Evolutionary conservation across 2,113 vertebrate species (phyloP).

Genomic region (Oreochromis tanganicae): DNA sequence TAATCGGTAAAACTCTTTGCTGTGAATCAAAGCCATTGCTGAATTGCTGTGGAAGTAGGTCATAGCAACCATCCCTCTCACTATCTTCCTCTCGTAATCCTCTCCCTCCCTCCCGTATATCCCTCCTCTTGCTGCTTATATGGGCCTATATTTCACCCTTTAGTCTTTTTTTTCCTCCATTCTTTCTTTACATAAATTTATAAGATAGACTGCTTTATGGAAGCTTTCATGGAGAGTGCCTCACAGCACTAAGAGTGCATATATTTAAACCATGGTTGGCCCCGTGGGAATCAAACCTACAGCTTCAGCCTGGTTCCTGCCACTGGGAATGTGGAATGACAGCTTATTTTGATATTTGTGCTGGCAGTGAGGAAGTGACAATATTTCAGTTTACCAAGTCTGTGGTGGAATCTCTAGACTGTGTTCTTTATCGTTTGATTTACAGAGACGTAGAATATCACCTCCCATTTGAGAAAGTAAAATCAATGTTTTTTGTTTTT

Average conservation of each 20-base stretch:
- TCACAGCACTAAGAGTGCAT: not conserved
- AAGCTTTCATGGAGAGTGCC: slow-evolving; percentile 15
- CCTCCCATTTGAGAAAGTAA: not conserved
- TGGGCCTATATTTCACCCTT: slow-evolving; percentile 7
- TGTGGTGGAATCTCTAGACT: not conserved
- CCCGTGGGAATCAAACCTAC: not conserved
- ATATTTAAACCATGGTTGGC: not conserved
- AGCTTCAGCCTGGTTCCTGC: not conserved
- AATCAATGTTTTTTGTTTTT: fast-evolving
- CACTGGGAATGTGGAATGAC: not conserved
- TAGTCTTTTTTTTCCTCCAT: not conserved
- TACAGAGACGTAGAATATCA: not conserved
- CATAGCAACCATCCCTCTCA: slow-evolving; percentile 31
- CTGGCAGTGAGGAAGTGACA: not conserved
- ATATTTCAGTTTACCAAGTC: not conserved
- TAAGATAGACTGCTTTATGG: not conserved
- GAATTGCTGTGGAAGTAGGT: slow-evolving; percentile 60
- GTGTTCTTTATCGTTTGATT: not conserved
- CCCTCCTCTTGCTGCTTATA: not conserved
- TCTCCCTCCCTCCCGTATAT: not conserved
- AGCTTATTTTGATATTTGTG: not conserved
- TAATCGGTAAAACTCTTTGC: not conserved
- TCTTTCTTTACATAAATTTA: not conserved
- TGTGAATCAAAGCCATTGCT: slow-evolving; percentile 9
- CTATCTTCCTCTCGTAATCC: slow-evolving; percentile 20